Conservation (phyloP, 2,113 vertebrate genomes). For the Hippocampus comes region DNA sequence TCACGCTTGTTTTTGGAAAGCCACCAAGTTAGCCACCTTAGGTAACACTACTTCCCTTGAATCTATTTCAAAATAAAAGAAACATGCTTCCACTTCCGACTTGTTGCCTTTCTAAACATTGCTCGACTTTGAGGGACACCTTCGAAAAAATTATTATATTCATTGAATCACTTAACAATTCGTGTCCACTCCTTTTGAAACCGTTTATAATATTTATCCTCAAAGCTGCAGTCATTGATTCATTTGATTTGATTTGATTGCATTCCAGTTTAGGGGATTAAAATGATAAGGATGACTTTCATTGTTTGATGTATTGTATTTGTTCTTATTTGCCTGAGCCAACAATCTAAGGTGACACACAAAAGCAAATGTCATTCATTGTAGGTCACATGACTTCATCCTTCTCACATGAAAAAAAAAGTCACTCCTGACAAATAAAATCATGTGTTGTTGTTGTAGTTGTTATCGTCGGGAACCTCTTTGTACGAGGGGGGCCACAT, state of each 20-base stretch:
- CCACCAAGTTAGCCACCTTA: background rate
- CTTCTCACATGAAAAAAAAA: background rate
- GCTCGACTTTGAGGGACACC: background rate
- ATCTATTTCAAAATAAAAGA: conserved; percentile 44
- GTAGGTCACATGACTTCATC: too few species aligned
- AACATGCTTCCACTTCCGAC: conserved; percentile 6
- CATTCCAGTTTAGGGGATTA: background rate
- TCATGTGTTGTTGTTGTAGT: background rate
- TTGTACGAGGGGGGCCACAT: too few species aligned
- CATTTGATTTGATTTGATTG: background rate
- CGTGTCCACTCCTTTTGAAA: background rate
- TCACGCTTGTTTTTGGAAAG: conserved; percentile 1
- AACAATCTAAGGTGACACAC: background rate
- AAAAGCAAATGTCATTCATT: background rate
- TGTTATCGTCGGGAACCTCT: too few species aligned
- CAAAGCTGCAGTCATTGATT: background rate
- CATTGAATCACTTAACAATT: background rate
- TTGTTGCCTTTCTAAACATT: background rate
- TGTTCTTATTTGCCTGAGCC: background rate
- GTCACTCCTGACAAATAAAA: background rate
- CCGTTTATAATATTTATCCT: background rate
- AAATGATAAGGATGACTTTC: background rate
- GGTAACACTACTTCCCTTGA: background rate
- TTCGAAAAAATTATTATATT: background rate
- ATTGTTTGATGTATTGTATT: background rate